Evolutionary conservation across 2,888 invertebrate genomes (phyloP).

Genomic region (Elegia similella): DNA sequence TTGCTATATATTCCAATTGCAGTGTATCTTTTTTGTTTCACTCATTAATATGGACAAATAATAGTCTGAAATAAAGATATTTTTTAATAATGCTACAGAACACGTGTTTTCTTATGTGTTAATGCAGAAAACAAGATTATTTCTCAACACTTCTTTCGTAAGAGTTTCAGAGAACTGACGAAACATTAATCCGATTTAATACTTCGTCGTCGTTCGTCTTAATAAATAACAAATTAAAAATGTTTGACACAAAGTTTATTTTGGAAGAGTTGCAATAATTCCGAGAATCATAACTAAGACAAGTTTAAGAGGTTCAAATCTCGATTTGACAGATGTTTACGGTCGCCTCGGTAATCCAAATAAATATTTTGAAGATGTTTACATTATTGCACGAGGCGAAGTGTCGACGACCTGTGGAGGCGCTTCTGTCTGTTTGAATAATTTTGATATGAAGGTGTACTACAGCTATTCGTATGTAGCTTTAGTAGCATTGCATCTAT

Average conservation of each 20-base stretch:
- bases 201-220: too few relatives aligned
- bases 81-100: constrained; percentile 14
- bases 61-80: background rate
- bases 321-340: constrained; percentile 61
- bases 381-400: constrained; percentile 48
- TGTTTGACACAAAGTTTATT: constrained; percentile 25
- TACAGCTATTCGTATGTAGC: background rate
- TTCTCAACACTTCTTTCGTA: constrained; percentile 23
- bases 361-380: constrained; percentile 62
- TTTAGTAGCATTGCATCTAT: background rate
- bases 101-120: constrained; percentile 20
- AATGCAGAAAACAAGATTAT: constrained; percentile 25
- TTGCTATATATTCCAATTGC: too few relatives aligned
- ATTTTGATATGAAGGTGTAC: constrained; percentile 36
- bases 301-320: constrained; percentile 53
- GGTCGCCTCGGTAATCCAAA: constrained; percentile 53
- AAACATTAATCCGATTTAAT: constrained; percentile 26
- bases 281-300: constrained; percentile 30
- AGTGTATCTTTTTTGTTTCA: too few relatives aligned
- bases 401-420: constrained; percentile 31
- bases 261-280: constrained; percentile 22
- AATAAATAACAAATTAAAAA: constrained; percentile 24
- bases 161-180: too few relatives aligned
- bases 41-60: too few relatives aligned
- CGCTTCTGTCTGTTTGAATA: constrained; percentile 38